phyloP scores from a whole-genome alignment of 2,888 invertebrate genomes.

The Cryptophagus acutangulus region DNA sequence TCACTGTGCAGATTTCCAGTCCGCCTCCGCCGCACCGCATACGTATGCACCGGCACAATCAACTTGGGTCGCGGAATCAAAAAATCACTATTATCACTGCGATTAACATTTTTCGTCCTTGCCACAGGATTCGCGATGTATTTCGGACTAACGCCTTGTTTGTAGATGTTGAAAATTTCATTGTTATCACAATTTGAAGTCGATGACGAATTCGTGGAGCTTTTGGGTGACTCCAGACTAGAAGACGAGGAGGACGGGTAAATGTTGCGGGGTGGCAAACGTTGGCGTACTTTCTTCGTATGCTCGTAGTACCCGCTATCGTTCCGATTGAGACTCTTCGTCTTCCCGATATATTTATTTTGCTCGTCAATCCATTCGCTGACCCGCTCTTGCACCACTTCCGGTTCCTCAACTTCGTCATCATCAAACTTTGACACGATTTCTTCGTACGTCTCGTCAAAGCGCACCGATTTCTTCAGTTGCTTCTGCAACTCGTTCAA shows the following conservation, averaged over 20 bases:
- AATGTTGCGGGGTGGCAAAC: constrained; percentile 43
- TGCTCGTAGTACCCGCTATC: constrained; percentile 44
- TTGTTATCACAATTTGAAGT: constrained; percentile 3
- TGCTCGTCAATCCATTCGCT: constrained; percentile 45
- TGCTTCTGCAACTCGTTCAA: constrained; percentile 39
- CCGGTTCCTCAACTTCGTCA: constrained; percentile 22
- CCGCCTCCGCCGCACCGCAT: constrained; percentile 71
- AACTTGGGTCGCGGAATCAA: constrained; percentile 80
- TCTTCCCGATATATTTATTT: constrained; percentile 36
- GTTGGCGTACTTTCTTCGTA: constrained; percentile 41
- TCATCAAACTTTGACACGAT: constrained; percentile 19
- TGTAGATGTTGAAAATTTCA: constrained; percentile 35
- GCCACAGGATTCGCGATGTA: constrained; percentile 13
- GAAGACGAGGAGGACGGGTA: constrained; percentile 33
- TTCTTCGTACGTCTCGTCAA: constrained; percentile 41
- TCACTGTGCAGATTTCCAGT: constrained; percentile 63
- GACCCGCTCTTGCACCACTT: constrained; percentile 32
- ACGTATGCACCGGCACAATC: constrained; percentile 84
- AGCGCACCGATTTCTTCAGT: constrained; percentile 44
- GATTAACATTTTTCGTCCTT: constrained; percentile 12
- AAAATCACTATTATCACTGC: constrained; percentile 52
- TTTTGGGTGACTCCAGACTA: constrained; percentile 3
- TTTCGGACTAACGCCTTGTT: constrained; percentile 31
- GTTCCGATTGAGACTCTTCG: constrained; percentile 32
- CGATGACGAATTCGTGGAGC: not conserved